phyloP scores from a whole-genome alignment of 1,140 invertebrate species.

The Zelostemma sp. region DNA sequence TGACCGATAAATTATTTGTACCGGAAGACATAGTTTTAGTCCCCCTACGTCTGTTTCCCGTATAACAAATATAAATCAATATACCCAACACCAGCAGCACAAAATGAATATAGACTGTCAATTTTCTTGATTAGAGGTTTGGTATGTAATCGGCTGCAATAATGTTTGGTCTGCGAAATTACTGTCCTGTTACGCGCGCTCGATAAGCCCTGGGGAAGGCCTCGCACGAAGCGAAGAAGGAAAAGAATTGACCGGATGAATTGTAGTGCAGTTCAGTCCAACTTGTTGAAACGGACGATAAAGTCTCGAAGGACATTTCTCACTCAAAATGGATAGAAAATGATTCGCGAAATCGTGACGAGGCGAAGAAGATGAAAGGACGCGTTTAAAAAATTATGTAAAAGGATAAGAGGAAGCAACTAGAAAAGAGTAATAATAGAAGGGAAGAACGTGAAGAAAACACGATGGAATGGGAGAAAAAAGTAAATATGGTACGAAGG shows the following conservation, averaged over 20 bases:
- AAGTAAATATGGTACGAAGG: conserved; percentile 23
- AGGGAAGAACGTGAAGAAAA: conserved; percentile 15
- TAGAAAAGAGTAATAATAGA: conserved; percentile 18
- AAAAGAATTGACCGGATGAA: neutral
- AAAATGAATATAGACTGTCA: neutral
- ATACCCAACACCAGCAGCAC: conserved; percentile 1
- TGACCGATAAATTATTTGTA: too few species aligned
- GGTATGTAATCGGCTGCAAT: conserved; percentile 36
- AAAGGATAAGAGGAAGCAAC: neutral
- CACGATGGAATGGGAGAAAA: conserved; percentile 14
- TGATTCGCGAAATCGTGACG: conserved; percentile 8
- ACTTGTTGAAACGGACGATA: too few species aligned
- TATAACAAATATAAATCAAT: conserved; percentile 1
- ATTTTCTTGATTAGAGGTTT: conserved; percentile 3
- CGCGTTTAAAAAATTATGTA: neutral
- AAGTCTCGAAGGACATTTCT: too few species aligned
- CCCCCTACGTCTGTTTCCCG: too few species aligned
- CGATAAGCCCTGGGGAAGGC: conserved; percentile 10
- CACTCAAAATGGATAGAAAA: neutral
- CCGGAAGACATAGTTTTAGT: neutral
- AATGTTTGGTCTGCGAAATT: neutral
- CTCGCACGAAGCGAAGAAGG: conserved; percentile 6
- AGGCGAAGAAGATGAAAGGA: conserved; percentile 33
- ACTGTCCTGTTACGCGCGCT: neutral
- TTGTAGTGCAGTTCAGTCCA: too few species aligned